Evolutionary conservation across 2,113 vertebrate species (phyloP).

Genomic region (Phoenicopterus ruber): DNA sequence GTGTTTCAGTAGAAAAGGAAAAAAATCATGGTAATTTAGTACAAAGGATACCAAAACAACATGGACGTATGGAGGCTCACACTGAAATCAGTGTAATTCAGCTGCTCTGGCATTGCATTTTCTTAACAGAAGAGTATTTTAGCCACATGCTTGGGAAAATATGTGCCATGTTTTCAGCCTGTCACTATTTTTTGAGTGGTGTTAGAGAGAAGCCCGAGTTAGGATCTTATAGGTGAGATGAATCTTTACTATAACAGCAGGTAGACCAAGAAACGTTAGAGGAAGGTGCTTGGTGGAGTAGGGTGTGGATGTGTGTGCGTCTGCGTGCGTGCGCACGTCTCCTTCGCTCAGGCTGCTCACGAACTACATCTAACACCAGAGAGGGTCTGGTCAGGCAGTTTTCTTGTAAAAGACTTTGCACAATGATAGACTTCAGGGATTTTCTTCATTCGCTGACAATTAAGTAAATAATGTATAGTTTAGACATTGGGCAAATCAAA

Average conservation of each 20-base stretch:
- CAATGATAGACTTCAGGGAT: not conserved
- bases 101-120: not conserved
- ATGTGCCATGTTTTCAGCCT: not conserved
- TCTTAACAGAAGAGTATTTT: not conserved
- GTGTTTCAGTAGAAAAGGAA: not conserved
- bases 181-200: not conserved
- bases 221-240: not conserved
- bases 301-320: not conserved
- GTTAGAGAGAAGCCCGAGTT: not conserved
- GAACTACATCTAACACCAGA: not conserved
- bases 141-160: not conserved
- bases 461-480: not conserved
- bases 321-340: not conserved
- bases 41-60: not conserved
- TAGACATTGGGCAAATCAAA: not conserved
- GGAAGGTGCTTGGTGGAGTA: not conserved
- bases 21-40: not conserved
- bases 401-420: not conserved
- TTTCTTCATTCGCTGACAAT: not conserved
- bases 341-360: not conserved
- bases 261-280: not conserved
- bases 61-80: not conserved
- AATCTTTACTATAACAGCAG: not conserved
- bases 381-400: not conserved
- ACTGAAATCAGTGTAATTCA: not conserved